A percentile compares a stretch with the other conserved stretches of the same genome.
Conservation (phyloP, 2,888 invertebrate species). For the Syritta pipiens region DNA sequence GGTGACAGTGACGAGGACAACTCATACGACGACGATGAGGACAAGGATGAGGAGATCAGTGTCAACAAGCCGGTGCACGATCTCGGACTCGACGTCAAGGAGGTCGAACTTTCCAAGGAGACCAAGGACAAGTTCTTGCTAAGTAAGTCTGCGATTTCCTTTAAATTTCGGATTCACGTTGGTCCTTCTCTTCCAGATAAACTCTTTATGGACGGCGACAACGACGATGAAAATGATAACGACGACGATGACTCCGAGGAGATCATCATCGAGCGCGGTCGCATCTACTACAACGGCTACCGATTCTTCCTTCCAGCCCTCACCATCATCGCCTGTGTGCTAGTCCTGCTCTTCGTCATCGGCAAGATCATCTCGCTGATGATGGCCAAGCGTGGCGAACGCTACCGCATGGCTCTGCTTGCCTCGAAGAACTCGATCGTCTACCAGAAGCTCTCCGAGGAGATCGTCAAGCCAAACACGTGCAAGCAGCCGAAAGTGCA, state of each 20-base stretch:
- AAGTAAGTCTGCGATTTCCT: slow-evolving; percentile 72
- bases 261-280: slow-evolving; percentile 78
- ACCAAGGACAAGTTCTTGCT: slow-evolving; percentile 75
- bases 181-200: slow-evolving; percentile 71
- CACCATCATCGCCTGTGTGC: slow-evolving; percentile 82
- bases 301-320: slow-evolving; percentile 82
- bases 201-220: slow-evolving; percentile 72
- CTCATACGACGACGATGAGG: slow-evolving; percentile 70
- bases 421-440: slow-evolving; percentile 81
- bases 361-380: slow-evolving; percentile 80
- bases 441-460: slow-evolving; percentile 89
- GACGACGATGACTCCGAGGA: slow-evolving; percentile 73
- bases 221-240: slow-evolving; percentile 72
- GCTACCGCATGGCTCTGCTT: slow-evolving; percentile 79
- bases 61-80: slow-evolving; percentile 73
- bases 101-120: slow-evolving; percentile 75
- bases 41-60: slow-evolving; percentile 72
- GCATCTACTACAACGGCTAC: slow-evolving; percentile 79
- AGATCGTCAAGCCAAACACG: slow-evolving; percentile 82
- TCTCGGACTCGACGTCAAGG: slow-evolving; percentile 75
- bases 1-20: slow-evolving; percentile 74
- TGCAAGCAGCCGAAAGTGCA: slow-evolving; percentile 84
- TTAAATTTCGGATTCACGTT: not conserved
- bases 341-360: slow-evolving; percentile 81
- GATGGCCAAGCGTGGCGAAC: slow-evolving; percentile 80